Evolutionary conservation across 2,797 vertebrate genomes (phyloP), one percentile per base, ranked within the genome.

Genomic region (Propithecus perrieri): DNA sequence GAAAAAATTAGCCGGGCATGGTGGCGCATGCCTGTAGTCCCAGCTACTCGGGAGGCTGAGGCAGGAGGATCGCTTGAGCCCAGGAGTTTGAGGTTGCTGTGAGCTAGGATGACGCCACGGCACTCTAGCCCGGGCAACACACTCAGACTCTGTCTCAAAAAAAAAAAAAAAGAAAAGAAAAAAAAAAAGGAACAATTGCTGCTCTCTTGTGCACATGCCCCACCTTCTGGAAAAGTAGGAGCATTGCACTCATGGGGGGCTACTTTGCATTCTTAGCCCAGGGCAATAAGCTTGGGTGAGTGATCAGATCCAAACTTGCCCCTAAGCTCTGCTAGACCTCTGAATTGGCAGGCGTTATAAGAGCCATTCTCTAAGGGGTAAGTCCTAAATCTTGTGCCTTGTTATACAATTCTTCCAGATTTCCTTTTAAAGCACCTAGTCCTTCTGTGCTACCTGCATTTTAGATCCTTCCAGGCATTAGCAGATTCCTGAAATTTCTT

Each of bases 361-460:
- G 85, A 96, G 59, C 20, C 43, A 38, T 24, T 35, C 65, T 71
- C 15, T n/a, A 22, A 79, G 46, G 41, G 28, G 55, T 55, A 48
- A 50, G 20, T 30, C 38, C 87, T 88, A 50, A 61, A 69, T 55
- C 85, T 91, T 63, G 91, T 95, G 94, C 92, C 96, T 92, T 96
- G 24, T 94, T 83, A 30, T 18, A 85, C 0, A 1, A n/a, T 65
- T 85, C 41, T 86, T 72, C 41, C 38, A 22, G 20, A 41, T 4
- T 72, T 33, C 30, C 50, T 61, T 46, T 57, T 35, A 93, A 84
- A 50, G 3, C 41, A 69, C 22, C 50, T 20, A 24, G n/a, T 85
- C 35, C 33, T 38, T 92, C 38, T 48, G 10, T 50, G 35, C 22
- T 18, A 18, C 84, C 48, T 50, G 20, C 24, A 20, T 26, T 90